Conservation (phyloP, 2,888 invertebrate species). For the Napeogenes inachia region DNA sequence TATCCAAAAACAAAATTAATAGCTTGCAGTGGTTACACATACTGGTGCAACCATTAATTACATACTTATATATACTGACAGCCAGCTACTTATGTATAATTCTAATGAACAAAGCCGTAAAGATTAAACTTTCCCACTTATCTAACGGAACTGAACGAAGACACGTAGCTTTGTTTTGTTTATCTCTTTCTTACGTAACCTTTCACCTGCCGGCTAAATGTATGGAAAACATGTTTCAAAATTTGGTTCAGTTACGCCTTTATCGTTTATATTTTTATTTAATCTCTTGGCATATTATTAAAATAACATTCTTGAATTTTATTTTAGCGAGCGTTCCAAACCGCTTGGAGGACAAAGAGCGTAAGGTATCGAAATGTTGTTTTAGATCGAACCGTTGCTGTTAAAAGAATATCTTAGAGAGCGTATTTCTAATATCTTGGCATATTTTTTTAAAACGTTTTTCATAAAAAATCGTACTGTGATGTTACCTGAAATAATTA, state of each 20-base stretch:
- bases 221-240: not conserved
- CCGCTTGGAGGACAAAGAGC: too few species aligned
- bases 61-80: not conserved
- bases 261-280: too few species aligned
- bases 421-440: too few species aligned
- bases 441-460: too few species aligned
- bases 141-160: conserved; percentile 2
- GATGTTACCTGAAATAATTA: too few species aligned
- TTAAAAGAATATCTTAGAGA: too few species aligned
- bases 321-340: too few species aligned
- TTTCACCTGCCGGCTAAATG: not conserved
- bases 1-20: too few species aligned
- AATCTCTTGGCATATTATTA: not conserved
- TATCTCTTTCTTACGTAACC: conserved; percentile 2
- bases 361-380: too few species aligned
- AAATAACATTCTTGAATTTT: not conserved
- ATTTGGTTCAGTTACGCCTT: not conserved
- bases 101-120: conserved; percentile 7
- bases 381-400: too few species aligned
- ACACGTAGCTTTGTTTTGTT: not conserved
- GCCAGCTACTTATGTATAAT: not conserved
- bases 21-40: too few species aligned
- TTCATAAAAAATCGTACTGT: too few species aligned
- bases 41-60: not conserved
- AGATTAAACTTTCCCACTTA: conserved; percentile 2